Evolutionary conservation across 2,888 invertebrate genomes (phyloP).

Genomic region (Yponomeuta sedellus): DNA sequence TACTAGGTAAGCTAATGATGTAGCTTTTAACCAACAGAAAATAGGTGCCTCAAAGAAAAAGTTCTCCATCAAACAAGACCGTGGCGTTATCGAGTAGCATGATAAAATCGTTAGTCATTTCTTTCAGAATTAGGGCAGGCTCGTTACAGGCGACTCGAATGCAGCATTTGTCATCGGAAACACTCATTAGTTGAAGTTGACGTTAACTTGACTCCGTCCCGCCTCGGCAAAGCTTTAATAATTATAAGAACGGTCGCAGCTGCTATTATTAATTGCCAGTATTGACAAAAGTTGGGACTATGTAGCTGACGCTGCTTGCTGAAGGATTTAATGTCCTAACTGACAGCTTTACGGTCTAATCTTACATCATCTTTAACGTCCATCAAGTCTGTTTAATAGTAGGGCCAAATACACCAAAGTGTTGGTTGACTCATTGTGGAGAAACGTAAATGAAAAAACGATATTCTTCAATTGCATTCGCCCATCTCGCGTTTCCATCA

Average conservation of each 20-base stretch:
- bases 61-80: neutral
- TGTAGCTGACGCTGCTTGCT: constrained; percentile 25
- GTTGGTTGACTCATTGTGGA: neutral
- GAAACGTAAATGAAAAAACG: neutral
- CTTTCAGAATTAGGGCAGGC: constrained; percentile 36
- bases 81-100: constrained; percentile 28
- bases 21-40: neutral
- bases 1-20: neutral
- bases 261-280: constrained; percentile 63
- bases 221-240: constrained; percentile 62
- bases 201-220: constrained; percentile 66
- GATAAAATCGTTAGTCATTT: constrained; percentile 42
- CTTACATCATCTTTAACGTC: constrained; percentile 14
- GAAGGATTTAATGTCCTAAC: constrained; percentile 7
- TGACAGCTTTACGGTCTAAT: neutral
- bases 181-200: constrained; percentile 69
- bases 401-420: neutral
- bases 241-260: constrained; percentile 57
- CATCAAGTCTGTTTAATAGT: constrained; percentile 10
- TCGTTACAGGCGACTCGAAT: constrained; percentile 38
- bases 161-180: constrained; percentile 67
- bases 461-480: neutral
- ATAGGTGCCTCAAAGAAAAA: neutral
- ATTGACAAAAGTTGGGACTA: constrained; percentile 55
- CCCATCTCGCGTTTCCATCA: neutral